Evolutionary conservation across 2,888 invertebrate species (phyloP).

Genomic region (Thera obeliscata): DNA sequence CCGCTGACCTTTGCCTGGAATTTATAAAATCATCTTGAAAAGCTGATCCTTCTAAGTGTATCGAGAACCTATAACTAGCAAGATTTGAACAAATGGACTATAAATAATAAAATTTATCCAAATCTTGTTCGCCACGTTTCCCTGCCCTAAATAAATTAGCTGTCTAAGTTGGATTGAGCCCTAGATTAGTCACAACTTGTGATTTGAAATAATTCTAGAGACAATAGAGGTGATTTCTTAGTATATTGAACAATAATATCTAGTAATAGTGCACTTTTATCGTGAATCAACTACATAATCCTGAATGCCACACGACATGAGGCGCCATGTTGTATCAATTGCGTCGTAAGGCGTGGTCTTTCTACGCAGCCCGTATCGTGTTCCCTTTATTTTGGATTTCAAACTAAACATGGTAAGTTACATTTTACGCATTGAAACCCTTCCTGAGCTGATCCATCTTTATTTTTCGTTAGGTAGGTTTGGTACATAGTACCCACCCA

Average conservation of each 20-base stretch:
- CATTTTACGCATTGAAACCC: conserved; percentile 11
- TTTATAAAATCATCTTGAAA: conserved; percentile 22
- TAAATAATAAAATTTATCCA: conserved; percentile 4
- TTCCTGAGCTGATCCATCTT: background rate
- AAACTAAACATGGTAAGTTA: conserved; percentile 72
- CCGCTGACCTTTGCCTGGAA: conserved; percentile 54
- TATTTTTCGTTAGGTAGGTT: too few species aligned
- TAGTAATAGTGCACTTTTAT: conserved; percentile 50
- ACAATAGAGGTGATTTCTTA: conserved; percentile 48
- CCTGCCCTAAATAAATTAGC: conserved; percentile 9
- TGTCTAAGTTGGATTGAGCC: conserved; percentile 7
- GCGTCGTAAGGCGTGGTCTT: conserved; percentile 68
- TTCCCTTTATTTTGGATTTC: conserved; percentile 52
- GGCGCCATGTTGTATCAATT: conserved; percentile 73
- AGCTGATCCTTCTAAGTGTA: conserved; percentile 17
- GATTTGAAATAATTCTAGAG: conserved; percentile 40
- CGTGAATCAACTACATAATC: conserved; percentile 45
- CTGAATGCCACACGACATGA: conserved; percentile 50
- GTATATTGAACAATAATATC: conserved; percentile 46
- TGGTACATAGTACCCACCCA: too few species aligned
- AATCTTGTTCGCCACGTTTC: conserved; percentile 9
- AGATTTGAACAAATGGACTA: conserved; percentile 8
- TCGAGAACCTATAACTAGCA: conserved; percentile 8
- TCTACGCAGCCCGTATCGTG: conserved; percentile 55
- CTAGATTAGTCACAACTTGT: conserved; percentile 22